Percentiles rank a stretch among this genome's conserved stretches.
These are phyloP conservation scores for Proteles cristata DNA, from an alignment of 2,113 vertebrate genomes.

Conservation along the genomic window DNA sequence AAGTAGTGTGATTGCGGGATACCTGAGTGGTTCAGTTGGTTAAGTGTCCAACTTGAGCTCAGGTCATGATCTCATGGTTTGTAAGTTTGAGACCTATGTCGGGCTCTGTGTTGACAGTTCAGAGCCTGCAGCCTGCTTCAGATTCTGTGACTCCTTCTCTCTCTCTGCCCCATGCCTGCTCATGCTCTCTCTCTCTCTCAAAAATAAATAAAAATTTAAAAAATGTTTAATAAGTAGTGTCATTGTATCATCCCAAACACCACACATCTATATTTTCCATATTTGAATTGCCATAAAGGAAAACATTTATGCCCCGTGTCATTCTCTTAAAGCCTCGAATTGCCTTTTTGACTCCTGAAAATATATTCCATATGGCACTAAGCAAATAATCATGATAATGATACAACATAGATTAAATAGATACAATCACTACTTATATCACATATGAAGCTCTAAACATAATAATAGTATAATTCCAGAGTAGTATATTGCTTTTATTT, in stretches of 20 bases:
- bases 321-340: not conserved
- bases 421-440: not conserved
- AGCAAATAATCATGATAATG: not conserved
- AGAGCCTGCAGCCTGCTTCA: no score
- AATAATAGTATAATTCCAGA: not conserved
- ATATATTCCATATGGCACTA: not conserved
- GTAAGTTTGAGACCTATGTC: no score
- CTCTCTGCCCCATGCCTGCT: not conserved
- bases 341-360: not conserved
- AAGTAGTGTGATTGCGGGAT: not conserved
- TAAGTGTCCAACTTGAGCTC: no score
- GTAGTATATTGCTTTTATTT: not conserved
- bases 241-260: rapidly evolving
- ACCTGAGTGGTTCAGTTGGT: no score
- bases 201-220: no score
- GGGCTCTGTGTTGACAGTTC: no score
- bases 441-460: not conserved
- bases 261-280: not conserved
- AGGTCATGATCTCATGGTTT: no score
- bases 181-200: no score
- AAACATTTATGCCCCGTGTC: not conserved
- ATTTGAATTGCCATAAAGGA: not conserved
- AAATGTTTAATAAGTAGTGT: no score
- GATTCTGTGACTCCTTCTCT: not conserved
- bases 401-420: not conserved